These are phyloP conservation scores for Vanessa tameamea DNA, from an alignment of 1,140 invertebrate species.

Conservation along the genomic window DNA sequence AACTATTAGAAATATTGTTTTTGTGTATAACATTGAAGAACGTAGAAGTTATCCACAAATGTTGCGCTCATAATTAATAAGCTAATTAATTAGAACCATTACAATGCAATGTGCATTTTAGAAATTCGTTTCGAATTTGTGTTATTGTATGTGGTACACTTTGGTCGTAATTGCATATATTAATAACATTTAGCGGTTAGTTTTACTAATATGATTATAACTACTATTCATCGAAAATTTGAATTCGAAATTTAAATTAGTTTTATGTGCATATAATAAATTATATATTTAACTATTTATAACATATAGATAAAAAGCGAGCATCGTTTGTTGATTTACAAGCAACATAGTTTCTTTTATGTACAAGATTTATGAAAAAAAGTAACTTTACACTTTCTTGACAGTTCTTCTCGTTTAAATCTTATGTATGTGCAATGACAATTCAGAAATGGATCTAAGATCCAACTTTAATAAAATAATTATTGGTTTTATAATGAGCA, in stretches of 20 bases:
- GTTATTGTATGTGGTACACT: slow-evolving; percentile 32
- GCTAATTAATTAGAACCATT: slow-evolving; percentile 60
- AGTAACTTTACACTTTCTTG: no score
- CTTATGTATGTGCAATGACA: no score
- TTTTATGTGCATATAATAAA: neutral
- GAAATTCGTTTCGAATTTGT: slow-evolving; percentile 46
- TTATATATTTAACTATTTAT: neutral
- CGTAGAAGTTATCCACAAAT: slow-evolving; percentile 45
- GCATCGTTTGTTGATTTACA: no score
- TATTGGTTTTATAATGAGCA: no score
- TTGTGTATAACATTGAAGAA: neutral
- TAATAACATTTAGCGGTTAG: slow-evolving; percentile 29
- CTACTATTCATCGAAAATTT: neutral
- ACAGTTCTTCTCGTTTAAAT: no score
- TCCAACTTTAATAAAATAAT: no score
- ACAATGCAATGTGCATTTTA: slow-evolving; percentile 50
- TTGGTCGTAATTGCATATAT: slow-evolving; percentile 26
- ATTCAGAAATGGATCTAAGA: no score
- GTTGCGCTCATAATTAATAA: slow-evolving; percentile 60
- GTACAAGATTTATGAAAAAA: no score
- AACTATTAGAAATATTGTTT: neutral
- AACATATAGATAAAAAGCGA: no score
- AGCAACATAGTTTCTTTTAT: no score
- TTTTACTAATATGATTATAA: slow-evolving; percentile 27
- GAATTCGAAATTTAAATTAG: slow-evolving; percentile 4